These are phyloP conservation scores for Acridotheres tristis DNA, from an alignment of 2,797 vertebrate genomes.

Conservation along the genomic window DNA sequence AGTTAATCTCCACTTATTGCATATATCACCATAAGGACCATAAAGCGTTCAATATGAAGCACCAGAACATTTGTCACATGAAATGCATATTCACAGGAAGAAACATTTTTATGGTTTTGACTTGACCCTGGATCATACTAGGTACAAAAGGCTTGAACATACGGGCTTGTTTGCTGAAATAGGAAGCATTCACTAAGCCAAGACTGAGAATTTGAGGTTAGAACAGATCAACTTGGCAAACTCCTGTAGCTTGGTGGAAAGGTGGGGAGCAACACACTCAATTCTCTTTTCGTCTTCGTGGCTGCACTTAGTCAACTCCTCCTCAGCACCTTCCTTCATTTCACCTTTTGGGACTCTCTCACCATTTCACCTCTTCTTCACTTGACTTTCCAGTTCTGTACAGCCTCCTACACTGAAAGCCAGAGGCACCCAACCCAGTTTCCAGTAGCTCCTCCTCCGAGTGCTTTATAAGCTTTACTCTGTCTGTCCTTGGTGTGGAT, in stretches of 20 bases:
- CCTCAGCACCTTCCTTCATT: neutral
- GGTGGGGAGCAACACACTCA: neutral
- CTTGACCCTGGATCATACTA: neutral
- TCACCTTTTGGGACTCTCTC: neutral
- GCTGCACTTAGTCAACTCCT: neutral
- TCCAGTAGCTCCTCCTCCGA: neutral
- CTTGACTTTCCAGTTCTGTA: neutral
- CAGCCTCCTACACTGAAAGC: neutral
- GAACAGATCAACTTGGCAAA: neutral
- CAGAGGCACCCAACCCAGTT: neutral
- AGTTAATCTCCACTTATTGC: neutral
- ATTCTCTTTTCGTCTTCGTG: neutral
- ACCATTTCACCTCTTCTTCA: neutral
- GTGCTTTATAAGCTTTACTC: neutral
- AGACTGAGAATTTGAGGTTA: neutral
- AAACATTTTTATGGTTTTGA: neutral
- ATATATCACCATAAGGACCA: neutral
- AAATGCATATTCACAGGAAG: neutral
- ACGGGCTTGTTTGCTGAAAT: neutral
- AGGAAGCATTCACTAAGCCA: neutral
- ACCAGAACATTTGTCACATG: neutral
- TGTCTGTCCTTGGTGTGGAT: neutral
- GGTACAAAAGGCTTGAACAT: neutral
- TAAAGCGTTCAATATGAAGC: fast-evolving
- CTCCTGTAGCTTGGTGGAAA: neutral